Conservation (phyloP, 2,888 invertebrate species). For the Parasteatoda lunata region DNA sequence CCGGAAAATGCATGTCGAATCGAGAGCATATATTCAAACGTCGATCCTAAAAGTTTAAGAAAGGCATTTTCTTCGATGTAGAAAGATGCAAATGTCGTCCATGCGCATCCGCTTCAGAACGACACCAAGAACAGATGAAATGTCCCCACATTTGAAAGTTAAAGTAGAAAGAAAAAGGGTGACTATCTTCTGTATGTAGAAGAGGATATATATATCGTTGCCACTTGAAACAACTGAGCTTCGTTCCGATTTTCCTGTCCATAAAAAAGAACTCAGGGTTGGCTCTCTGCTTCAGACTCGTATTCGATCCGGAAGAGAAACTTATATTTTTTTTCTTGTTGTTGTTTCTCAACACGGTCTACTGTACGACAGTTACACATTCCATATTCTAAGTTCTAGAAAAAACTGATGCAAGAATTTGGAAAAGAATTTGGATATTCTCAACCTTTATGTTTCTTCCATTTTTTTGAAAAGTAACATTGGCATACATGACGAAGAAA, state of each 20-base stretch:
- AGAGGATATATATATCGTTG: constrained; percentile 52
- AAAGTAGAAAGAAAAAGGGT: constrained; percentile 44
- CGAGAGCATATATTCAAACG: constrained; percentile 37
- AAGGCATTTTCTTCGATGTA: not conserved
- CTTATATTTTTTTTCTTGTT: constrained; percentile 6
- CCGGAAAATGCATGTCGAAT: constrained; percentile 30
- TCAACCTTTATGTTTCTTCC: not conserved
- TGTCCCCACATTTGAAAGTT: constrained; percentile 60
- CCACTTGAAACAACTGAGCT: constrained; percentile 42
- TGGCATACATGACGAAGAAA: no score
- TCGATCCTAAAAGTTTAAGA: constrained; percentile 13
- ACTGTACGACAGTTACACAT: constrained; percentile 60
- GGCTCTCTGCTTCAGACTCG: not conserved
- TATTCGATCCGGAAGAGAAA: constrained; percentile 33
- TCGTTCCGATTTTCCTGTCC: constrained; percentile 22
- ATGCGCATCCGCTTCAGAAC: constrained; percentile 15
- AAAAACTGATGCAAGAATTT: not conserved
- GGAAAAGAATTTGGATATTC: not conserved
- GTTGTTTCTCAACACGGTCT: not conserved
- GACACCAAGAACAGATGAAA: constrained; percentile 34
- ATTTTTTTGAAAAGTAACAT: no score
- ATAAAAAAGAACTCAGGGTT: constrained; percentile 17
- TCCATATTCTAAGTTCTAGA: constrained; percentile 51
- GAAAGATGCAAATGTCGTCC: constrained; percentile 18
- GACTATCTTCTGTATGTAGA: constrained; percentile 25